Percentiles rank a stretch among this genome's conserved stretches.
These are phyloP conservation scores for Aegotheles bennettii DNA, from an alignment of 2,113 vertebrate species.

Conservation along the genomic window DNA sequence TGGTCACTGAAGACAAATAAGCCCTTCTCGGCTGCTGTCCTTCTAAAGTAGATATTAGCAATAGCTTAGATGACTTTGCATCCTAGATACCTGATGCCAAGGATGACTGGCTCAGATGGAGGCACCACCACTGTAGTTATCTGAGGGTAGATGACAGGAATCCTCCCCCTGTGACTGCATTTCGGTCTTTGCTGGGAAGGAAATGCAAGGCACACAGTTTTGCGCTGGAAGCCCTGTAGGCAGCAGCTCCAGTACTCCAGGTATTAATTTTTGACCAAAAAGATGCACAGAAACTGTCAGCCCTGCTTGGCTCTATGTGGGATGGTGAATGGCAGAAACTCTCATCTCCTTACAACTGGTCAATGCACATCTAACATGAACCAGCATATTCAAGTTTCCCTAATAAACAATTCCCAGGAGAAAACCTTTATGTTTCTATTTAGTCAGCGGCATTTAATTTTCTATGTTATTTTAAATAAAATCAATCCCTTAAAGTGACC, in stretches of 20 bases:
- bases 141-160: neutral
- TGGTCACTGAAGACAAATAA: neutral
- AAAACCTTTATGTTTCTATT: neutral
- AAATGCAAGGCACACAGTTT: neutral
- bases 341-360: neutral
- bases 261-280: neutral
- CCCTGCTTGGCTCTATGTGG: neutral
- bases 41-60: neutral
- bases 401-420: neutral
- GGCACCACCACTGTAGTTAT: accelerated
- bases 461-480: neutral
- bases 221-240: neutral
- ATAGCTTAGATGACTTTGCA: neutral
- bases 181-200: neutral
- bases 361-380: neutral
- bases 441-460: neutral
- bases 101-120: neutral
- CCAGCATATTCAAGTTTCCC: neutral
- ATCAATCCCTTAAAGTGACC: neutral
- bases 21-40: neutral
- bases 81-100: neutral
- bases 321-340: neutral
- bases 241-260: neutral
- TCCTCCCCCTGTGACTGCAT: neutral
- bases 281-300: neutral